A percentile compares a stretch with the other conserved stretches of the same genome.
Conservation (phyloP, 2,113 vertebrate species). For the Sylvilagus bachmani region DNA sequence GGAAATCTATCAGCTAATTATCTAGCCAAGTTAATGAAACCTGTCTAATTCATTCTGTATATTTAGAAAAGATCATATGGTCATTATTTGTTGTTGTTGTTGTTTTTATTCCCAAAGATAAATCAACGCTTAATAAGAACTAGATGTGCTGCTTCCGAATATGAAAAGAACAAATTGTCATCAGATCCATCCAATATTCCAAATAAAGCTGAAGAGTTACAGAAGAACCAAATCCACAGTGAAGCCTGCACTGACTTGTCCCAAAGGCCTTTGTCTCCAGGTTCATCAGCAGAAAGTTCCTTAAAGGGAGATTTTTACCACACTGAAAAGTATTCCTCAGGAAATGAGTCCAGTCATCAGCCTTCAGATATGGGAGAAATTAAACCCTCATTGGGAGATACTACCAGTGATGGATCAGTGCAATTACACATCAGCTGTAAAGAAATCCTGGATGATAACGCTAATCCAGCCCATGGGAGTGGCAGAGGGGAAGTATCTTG, state of each 20-base stretch:
- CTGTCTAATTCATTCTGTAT: slow-evolving; percentile 71
- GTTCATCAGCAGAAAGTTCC: slow-evolving; percentile 79
- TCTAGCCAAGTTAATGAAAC: slow-evolving; percentile 58
- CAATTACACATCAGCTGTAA: slow-evolving; percentile 59
- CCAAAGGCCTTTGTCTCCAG: slow-evolving; percentile 77
- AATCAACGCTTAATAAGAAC: slow-evolving; percentile 85
- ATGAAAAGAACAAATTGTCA: slow-evolving; percentile 84
- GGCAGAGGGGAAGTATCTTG: slow-evolving; percentile 38
- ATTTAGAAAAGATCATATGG: slow-evolving; percentile 76
- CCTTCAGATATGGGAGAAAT: slow-evolving; percentile 75
- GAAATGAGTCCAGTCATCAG: slow-evolving; percentile 70
- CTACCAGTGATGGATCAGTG: slow-evolving; percentile 62
- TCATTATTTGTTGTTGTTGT: slow-evolving; percentile 83
- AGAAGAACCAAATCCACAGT: slow-evolving; percentile 76
- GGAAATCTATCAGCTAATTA: slow-evolving; percentile 63
- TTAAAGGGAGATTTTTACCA: slow-evolving; percentile 79
- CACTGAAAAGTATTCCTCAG: slow-evolving; percentile 69
- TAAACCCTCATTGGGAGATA: slow-evolving; percentile 32
- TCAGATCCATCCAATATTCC: slow-evolving; percentile 85
- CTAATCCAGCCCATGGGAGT: slow-evolving; percentile 81
- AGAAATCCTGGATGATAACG: slow-evolving; percentile 85
- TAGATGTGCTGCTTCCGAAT: slow-evolving; percentile 85
- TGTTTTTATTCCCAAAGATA: slow-evolving; percentile 86
- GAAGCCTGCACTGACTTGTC: slow-evolving; percentile 77
- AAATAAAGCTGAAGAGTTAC: slow-evolving; percentile 82